Base-by-base conservation (phyloP, 2,888 invertebrate genomes). In the Isoperla grammatica region DNA sequence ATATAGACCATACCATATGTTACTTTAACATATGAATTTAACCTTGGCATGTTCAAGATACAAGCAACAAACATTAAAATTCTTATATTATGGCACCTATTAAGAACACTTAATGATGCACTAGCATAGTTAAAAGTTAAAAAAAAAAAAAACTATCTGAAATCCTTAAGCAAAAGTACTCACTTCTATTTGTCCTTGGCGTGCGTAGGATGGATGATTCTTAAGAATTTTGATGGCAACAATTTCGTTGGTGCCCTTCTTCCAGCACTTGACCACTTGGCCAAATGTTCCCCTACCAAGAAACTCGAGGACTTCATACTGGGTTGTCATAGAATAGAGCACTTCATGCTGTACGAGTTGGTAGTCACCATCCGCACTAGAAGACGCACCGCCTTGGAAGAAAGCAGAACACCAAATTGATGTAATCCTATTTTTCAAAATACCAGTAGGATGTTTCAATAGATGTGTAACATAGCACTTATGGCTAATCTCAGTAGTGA, bases 191-290 rank as follows among this genome's bases (percentile, higher is more conserved):
- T 99, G 99, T 69, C 99, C 99, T 81, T 99, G 99, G 71, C 99
- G 87, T 67, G 98, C 98, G 81, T 99, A 99, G 70, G 97, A 98
- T 67, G 99, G 99, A 80, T 99, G 99, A 81, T 99, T 99, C 81
- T 99, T 99, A 63, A 99, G 82, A 75, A 99, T 99, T 82, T 99
- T 99, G 76, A 99, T 99, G 74, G 99, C 99, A 71, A 99, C 98
- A 74, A 99, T 98, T 79, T 99, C 98, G 75, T 96, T 99, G 71
- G 99, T 99, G 75, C 98, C 98, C 76, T 98, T 97, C 79, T 99
- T 99, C 98, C 99, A 99, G 79, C 99, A 99, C 81, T 99, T 99
- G 73, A 99, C 99, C 68, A 79, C 80, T 76, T 88, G 85, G 67
- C 98, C 98, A 79, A 99, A 99, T 68, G 98, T 99, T 71, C 99